Evolutionary conservation across 1,140 invertebrate genomes (phyloP).

Genomic region (Apis laboriosa): DNA sequence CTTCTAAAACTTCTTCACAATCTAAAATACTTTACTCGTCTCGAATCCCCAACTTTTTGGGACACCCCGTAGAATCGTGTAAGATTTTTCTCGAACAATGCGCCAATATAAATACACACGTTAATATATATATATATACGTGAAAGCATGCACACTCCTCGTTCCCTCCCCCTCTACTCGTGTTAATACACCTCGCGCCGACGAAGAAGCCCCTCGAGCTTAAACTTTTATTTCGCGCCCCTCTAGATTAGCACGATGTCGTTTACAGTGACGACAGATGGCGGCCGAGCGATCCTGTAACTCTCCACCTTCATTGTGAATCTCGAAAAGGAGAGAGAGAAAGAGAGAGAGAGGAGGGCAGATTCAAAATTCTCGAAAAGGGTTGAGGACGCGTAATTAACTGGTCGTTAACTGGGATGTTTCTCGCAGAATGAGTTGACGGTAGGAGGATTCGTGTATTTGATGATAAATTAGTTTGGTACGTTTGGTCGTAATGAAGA

Average conservation of each 20-base stretch:
- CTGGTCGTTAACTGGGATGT: constrained; percentile 8
- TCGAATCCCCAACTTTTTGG: neutral
- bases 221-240: constrained; percentile 37
- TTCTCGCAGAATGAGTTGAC: neutral
- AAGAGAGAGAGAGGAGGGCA: constrained; percentile 2
- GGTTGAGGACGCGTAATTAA: constrained; percentile 27
- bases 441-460: neutral
- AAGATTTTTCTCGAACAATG: neutral
- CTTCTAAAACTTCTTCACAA: neutral
- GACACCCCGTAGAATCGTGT: neutral
- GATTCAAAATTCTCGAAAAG: constrained; percentile 37
- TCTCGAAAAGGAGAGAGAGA: constrained; percentile 28
- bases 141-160: neutral
- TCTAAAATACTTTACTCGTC: neutral
- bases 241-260: constrained; percentile 9
- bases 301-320: constrained; percentile 37
- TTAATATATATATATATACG: neutral
- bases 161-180: neutral
- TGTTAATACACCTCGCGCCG: constrained; percentile 16
- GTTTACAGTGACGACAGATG: constrained; percentile 47
- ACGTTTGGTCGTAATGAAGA: neutral
- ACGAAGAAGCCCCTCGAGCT: constrained; percentile 36
- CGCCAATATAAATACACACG: neutral
- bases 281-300: constrained; percentile 38
- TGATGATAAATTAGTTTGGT: neutral